Base-by-base conservation (phyloP, 2,888 invertebrate genomes). In the Lydus trimaculatus region DNA sequence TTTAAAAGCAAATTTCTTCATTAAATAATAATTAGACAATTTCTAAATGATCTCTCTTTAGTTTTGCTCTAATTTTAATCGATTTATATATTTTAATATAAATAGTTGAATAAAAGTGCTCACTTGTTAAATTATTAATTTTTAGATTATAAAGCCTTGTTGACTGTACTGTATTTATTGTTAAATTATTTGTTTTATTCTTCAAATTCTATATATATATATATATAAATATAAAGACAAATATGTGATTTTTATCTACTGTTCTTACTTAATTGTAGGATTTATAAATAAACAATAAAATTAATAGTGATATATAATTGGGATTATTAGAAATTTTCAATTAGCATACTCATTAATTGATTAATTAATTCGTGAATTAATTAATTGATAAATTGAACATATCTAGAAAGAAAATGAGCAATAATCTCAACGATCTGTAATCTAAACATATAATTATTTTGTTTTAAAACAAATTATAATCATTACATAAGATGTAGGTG, bases 101-200 rank as follows among this genome's bases (percentile, higher is more conserved):
- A 13, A 13, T 13, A 20, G 20, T 20, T 9, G 5, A 20, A 11
- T 20, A 48, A 48, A 48, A 60, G 59, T 52, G 67, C 67, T 67
- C 67, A 67, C 67, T 61, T 65, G 65, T 67, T 67, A 31, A 20
- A 48, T 48, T 20, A n/a, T n/a, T 2, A 48, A 63, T 67, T 67
- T 67, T 52, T 67, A 67, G 67, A 60, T 31, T 20, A 43, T 63
- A 63, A 67, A 43, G 28, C 63, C 63, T 67, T 67, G 67, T 67
- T 67, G 63, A 66, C 63, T 61, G 28, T 39, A 48, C 48, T 20
- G 39, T 61, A 61, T 60, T 43, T 2, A 48, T 48, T 48, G 48
- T 48, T 48, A 6, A 52, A 25, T 23, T 52, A 11, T 52, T 52
- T 52, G 52, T 52, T 52, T 25, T 23, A 25, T 52, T 52, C 23